Conservation (phyloP, 2,888 invertebrate genomes). For the Mesorhabditis belari region DNA sequence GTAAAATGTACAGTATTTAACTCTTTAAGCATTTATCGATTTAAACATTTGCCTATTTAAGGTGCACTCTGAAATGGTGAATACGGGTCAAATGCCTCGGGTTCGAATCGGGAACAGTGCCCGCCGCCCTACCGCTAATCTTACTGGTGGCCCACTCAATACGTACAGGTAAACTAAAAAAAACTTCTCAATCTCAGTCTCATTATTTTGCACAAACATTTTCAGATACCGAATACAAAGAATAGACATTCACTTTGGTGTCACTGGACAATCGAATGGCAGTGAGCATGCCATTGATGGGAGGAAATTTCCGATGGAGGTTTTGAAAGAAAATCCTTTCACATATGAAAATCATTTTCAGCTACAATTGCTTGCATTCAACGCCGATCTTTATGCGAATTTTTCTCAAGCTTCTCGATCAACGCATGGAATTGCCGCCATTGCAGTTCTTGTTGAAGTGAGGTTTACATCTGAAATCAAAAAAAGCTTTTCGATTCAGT, state of each 20-base stretch:
- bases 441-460: constrained; percentile 87
- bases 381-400: constrained; percentile 90
- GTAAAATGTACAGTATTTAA: no score
- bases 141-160: constrained; percentile 33
- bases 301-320: constrained; percentile 92
- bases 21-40: no score
- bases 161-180: constrained; percentile 34
- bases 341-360: constrained; percentile 60
- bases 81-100: constrained; percentile 42
- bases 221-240: constrained; percentile 31
- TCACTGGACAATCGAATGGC: constrained; percentile 74
- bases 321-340: constrained; percentile 60
- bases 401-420: constrained; percentile 85
- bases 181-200: no score
- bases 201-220: no score
- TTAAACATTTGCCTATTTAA: no score
- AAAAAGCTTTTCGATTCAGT: no score
- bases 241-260: constrained; percentile 70
- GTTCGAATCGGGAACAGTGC: constrained; percentile 32
- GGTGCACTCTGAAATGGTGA: constrained; percentile 33
- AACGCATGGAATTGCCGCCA: constrained; percentile 87
- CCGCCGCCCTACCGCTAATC: constrained; percentile 66
- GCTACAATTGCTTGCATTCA: constrained; percentile 96
- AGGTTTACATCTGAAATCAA: no score
- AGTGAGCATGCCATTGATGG: constrained; percentile 94